A percentile compares a stretch with the other conserved stretches of the same genome.
These are phyloP conservation scores for Sebastes matsubarae DNA, from an alignment of 2,797 vertebrate genomes.

Conservation along the genomic window DNA sequence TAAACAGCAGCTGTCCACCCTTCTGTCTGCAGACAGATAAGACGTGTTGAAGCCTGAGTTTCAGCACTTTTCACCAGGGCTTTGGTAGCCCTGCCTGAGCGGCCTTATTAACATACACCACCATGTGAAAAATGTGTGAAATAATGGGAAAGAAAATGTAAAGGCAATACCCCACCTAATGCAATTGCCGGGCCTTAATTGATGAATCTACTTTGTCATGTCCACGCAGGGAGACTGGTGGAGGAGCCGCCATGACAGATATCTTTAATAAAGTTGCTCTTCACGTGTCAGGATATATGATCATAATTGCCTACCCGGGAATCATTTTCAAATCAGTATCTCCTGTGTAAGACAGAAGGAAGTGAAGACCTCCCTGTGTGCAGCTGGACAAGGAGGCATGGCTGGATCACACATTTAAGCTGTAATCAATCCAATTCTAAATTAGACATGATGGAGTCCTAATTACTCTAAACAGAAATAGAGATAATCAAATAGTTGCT, in stretches of 20 bases:
- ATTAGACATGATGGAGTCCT: constrained; percentile 47
- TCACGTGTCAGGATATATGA: constrained; percentile 69
- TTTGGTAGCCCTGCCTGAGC: constrained; percentile 8
- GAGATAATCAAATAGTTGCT: constrained; percentile 46
- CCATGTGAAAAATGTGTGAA: constrained; percentile 69
- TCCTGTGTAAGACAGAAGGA: constrained; percentile 42
- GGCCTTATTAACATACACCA: constrained; percentile 55
- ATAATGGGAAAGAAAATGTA: constrained; percentile 68
- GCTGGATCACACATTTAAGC: constrained; percentile 20
- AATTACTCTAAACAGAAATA: constrained; percentile 41
- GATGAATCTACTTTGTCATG: constrained; percentile 75
- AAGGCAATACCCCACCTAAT: constrained; percentile 65
- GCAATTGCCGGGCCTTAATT: constrained; percentile 62
- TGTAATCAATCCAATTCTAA: constrained; percentile 39
- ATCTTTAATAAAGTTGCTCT: constrained; percentile 79
- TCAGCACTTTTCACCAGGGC: constrained; percentile 10
- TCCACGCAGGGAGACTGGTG: constrained; percentile 61
- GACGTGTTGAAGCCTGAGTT: neutral
- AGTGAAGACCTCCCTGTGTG: constrained; percentile 25
- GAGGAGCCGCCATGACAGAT: constrained; percentile 75
- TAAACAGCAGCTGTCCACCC: constrained; percentile 21
- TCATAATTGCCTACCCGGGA: constrained; percentile 67
- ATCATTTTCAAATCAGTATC: constrained; percentile 68
- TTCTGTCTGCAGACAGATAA: neutral
- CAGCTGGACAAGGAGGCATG: constrained; percentile 28